These are phyloP conservation scores for Geopemphigus sp. DNA, from an alignment of 1,140 invertebrate genomes.

Conservation along the genomic window DNA sequence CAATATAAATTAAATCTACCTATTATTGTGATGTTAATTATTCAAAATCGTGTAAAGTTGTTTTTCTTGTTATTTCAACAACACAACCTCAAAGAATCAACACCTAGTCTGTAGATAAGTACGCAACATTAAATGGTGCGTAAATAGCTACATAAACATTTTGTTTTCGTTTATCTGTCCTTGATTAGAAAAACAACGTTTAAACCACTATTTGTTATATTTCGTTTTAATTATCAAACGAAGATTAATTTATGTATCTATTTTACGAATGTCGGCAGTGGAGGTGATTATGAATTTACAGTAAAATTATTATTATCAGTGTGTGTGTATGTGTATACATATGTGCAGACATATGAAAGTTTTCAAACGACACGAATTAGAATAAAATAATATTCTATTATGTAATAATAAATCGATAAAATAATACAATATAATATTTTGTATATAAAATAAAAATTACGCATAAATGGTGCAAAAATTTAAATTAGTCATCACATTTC, in stretches of 20 bases:
- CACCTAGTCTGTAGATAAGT: too few relatives aligned
- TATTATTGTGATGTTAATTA: too few relatives aligned
- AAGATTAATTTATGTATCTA: background rate
- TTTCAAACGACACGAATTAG: background rate
- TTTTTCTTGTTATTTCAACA: too few relatives aligned
- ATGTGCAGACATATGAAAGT: background rate
- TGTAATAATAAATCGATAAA: constrained; percentile 36
- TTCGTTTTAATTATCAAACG: background rate
- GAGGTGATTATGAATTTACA: background rate
- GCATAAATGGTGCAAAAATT: constrained; percentile 13
- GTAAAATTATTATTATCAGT: background rate
- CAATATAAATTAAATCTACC: too few relatives aligned
- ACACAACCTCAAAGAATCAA: too few relatives aligned
- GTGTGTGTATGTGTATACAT: too few relatives aligned
- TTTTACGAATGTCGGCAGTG: too few relatives aligned
- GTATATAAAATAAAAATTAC: background rate
- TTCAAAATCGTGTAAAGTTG: too few relatives aligned
- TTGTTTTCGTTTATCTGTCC: background rate
- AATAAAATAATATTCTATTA: constrained; percentile 34
- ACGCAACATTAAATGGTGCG: too few relatives aligned
- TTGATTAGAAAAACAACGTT: background rate
- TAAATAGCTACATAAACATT: background rate
- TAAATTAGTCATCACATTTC: constrained; percentile 39
- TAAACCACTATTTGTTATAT: background rate
- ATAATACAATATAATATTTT: constrained; percentile 41